These are phyloP conservation scores for Caenorhabditis doughertyi DNA, from an alignment of 2,888 invertebrate species.

Conservation along the genomic window DNA sequence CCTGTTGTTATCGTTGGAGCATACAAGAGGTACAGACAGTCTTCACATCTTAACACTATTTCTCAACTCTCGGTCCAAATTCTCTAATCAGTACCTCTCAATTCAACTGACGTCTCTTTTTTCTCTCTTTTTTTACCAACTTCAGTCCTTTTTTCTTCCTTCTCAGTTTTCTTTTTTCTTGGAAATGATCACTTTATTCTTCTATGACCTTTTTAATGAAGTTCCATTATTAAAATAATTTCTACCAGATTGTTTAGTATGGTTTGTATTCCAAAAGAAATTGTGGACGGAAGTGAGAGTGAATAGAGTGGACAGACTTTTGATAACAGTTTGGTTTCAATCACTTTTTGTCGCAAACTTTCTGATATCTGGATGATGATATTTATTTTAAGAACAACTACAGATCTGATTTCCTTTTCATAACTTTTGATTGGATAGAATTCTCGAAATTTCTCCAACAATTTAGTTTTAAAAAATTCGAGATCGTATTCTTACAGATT, in stretches of 20 bases:
- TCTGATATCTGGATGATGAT: no score
- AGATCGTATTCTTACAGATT: no score
- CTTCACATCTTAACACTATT: conserved; percentile 10
- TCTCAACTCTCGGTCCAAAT: conserved; percentile 5
- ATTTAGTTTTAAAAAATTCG: no score
- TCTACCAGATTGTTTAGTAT: neutral
- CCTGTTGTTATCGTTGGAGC: conserved; percentile 29
- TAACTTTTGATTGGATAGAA: no score
- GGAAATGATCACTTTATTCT: conserved; percentile 24
- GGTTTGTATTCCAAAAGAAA: no score
- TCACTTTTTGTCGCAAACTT: no score
- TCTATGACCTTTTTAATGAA: conserved; percentile 6
- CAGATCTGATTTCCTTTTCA: no score
- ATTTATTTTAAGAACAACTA: no score
- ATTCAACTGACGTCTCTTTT: conserved; percentile 9
- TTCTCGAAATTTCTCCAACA: no score
- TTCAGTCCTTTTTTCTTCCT: conserved; percentile 24
- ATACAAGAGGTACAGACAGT: conserved; percentile 8
- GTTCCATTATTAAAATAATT: neutral
- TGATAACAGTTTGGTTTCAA: no score
- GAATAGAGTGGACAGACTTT: no score
- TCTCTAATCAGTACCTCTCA: conserved; percentile 29
- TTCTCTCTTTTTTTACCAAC: neutral
- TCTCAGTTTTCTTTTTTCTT: neutral
- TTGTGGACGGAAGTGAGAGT: no score